A percentile compares a stretch with the other conserved stretches of the same genome.
phyloP scores from a whole-genome alignment of 2,888 invertebrate species.

The Xanthia togata region DNA sequence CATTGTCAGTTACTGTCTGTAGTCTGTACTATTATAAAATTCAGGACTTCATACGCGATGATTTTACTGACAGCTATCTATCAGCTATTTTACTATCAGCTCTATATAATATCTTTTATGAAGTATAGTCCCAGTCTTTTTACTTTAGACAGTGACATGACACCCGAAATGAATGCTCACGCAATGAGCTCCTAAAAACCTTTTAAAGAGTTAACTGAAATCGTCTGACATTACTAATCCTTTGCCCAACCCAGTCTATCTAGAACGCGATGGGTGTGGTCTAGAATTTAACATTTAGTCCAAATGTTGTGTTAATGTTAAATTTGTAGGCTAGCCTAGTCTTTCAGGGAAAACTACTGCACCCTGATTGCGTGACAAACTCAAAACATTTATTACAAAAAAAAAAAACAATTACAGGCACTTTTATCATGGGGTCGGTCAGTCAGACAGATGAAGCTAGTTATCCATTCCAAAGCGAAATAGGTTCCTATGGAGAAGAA shows the following conservation, averaged over 20 bases:
- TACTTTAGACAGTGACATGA: not conserved
- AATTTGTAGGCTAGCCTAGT: not conserved
- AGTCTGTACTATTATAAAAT: too few species aligned
- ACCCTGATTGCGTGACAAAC: not conserved
- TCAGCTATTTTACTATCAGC: too few species aligned
- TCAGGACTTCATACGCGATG: too few species aligned
- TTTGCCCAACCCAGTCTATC: slow-evolving; percentile 22
- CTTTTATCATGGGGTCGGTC: too few species aligned
- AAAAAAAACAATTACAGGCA: too few species aligned
- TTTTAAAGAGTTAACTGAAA: not conserved
- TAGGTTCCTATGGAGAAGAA: too few species aligned
- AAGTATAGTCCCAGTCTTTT: not conserved
- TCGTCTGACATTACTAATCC: slow-evolving; percentile 6
- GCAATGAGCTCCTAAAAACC: slow-evolving; percentile 16
- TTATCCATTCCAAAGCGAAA: too few species aligned
- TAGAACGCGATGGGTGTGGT: slow-evolving; percentile 37
- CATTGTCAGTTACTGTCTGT: too few species aligned
- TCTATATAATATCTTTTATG: too few species aligned
- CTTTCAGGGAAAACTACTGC: not conserved
- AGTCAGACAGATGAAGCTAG: too few species aligned
- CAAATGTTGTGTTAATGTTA: not conserved
- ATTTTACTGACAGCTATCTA: too few species aligned
- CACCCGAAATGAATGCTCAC: slow-evolving; percentile 13
- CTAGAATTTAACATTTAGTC: slow-evolving; percentile 18
- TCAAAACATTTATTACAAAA: too few species aligned